Conservation (phyloP, 1,140 invertebrate genomes). For the Cecropterus lyciades region DNA sequence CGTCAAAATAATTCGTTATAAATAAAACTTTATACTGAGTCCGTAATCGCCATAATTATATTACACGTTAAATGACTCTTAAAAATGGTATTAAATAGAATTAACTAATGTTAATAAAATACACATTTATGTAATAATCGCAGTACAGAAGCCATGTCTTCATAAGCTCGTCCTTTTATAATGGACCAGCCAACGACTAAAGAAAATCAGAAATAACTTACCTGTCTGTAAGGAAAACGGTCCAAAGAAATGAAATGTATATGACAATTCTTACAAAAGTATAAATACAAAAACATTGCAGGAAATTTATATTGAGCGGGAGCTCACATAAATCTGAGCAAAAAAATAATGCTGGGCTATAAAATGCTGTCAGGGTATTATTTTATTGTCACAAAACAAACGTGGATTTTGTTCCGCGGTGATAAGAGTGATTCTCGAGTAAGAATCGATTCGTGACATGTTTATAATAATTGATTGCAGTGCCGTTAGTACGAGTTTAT, state of each 20-base stretch:
- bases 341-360: slow-evolving; percentile 11
- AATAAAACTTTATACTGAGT: no score
- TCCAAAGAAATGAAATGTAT: slow-evolving; percentile 8
- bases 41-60: no score
- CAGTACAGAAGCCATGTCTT: background rate
- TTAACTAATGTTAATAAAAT: no score
- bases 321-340: slow-evolving; percentile 10
- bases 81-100: no score
- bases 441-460: background rate
- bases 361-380: slow-evolving; percentile 13
- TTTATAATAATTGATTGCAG: background rate
- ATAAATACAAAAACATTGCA: slow-evolving; percentile 6
- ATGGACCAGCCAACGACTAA: background rate
- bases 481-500: no score
- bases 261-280: slow-evolving; percentile 8
- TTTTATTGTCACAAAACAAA: slow-evolving; percentile 24
- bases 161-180: background rate
- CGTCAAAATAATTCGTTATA: no score
- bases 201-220: slow-evolving; percentile 1
- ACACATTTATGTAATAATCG: no score
- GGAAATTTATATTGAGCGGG: background rate
- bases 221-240: slow-evolving; percentile 12
- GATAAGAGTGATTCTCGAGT: slow-evolving; percentile 1
- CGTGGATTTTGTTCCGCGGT: slow-evolving; percentile 4
- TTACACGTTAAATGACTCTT: no score